These are phyloP conservation scores for Platichthys stellatus DNA, from an alignment of 2,113 vertebrate genomes.

Conservation along the genomic window DNA sequence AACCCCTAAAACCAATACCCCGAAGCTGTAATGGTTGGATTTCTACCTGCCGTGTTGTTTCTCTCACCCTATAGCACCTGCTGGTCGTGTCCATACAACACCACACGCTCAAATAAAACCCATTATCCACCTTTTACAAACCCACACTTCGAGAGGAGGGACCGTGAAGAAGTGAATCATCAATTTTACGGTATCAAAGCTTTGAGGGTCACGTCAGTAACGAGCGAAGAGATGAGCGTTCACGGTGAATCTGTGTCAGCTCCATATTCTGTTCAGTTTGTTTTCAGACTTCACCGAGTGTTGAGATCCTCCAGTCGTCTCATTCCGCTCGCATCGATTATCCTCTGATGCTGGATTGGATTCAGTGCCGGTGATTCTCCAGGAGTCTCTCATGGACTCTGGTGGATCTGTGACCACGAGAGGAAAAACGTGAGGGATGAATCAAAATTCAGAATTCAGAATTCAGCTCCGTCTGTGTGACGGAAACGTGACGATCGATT, in stretches of 20 bases:
- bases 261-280: background rate
- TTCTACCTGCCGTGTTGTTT: conserved; percentile 46
- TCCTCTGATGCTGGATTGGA: conserved; percentile 7
- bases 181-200: conserved; percentile 2
- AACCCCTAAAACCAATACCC: conserved; percentile 42
- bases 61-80: conserved; percentile 21
- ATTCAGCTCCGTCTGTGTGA: background rate
- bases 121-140: background rate
- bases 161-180: conserved; percentile 8
- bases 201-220: background rate
- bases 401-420: conserved; percentile 1
- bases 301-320: background rate
- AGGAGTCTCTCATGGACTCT: background rate
- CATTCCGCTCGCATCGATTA: background rate
- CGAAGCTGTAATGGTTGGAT: conserved; percentile 63
- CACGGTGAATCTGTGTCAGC: background rate
- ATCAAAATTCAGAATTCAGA: too few species aligned
- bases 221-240: background rate
- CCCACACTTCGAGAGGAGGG: conserved; percentile 16
- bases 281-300: background rate
- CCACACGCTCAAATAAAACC: conserved; percentile 11
- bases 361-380: background rate
- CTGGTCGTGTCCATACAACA: background rate
- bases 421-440: background rate
- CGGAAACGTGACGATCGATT: conserved; percentile 8